These are phyloP conservation scores for Octomys mimax DNA, from an alignment of 2,797 vertebrate species.

Conservation along the genomic window DNA sequence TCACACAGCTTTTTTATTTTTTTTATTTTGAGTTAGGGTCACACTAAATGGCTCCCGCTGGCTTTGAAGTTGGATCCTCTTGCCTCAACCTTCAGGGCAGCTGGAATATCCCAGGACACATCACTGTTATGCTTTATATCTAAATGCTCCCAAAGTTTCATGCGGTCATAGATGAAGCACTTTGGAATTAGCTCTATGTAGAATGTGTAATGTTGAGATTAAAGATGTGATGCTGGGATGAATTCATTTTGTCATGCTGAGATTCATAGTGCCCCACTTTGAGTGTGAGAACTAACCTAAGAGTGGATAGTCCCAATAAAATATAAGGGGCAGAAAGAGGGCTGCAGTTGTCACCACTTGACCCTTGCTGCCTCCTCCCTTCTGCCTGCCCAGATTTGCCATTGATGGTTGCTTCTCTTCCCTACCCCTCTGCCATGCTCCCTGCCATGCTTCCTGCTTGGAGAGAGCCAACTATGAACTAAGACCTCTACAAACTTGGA, in stretches of 20 bases:
- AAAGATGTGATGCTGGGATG: background rate
- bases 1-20: no score
- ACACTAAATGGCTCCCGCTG: no score
- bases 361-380: background rate
- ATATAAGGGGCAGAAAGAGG: background rate
- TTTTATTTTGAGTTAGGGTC: no score
- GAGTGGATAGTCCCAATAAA: background rate
- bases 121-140: background rate
- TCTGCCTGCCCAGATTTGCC: background rate
- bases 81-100: no score
- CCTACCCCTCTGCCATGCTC: background rate
- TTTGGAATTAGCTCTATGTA: background rate
- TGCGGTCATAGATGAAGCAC: no score
- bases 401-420: background rate
- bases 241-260: background rate
- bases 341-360: background rate
- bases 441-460: no score
- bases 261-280: background rate
- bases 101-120: no score
- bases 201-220: background rate
- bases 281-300: background rate
- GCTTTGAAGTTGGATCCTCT: no score
- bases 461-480: background rate
- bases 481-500: background rate
- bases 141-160: background rate